Conservation (phyloP, 30 jellyfish, hydroid and myxozoan genomes). For the Chrysaora quinquecirrha region DNA sequence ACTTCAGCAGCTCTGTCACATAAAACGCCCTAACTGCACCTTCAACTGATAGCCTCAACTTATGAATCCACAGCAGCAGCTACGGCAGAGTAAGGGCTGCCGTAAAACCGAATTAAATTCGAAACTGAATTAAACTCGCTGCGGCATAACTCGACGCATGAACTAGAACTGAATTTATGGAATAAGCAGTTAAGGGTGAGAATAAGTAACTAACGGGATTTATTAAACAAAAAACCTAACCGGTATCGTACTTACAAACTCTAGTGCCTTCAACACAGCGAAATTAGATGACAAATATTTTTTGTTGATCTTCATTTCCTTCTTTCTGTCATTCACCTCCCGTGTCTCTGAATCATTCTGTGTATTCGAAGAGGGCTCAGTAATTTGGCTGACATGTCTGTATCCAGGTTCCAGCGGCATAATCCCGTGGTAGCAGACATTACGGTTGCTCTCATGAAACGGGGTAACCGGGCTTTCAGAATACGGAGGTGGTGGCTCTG, state of each 20-base stretch:
- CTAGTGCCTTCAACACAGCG: conserved; percentile 26
- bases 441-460: conserved; percentile 16
- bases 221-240: no score
- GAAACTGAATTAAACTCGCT: no score
- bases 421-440: background rate
- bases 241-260: conserved; percentile 45
- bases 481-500: conserved; percentile 55
- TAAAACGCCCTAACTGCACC: no score
- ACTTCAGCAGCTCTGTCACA: no score
- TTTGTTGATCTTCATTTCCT: background rate
- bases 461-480: background rate
- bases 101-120: no score
- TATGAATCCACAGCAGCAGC: no score
- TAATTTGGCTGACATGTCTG: background rate
- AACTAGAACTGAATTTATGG: no score
- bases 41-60: no score
- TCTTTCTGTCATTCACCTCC: background rate
- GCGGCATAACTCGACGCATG: no score
- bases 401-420: conserved; percentile 11
- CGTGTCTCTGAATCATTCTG: background rate
- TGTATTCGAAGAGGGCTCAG: background rate
- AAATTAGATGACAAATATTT: conserved; percentile 24
- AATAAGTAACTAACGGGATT: no score
- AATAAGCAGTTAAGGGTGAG: no score
- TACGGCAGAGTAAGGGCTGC: no score